Evolutionary conservation across 2,888 invertebrate genomes (phyloP).

Genomic region (Chrysolina americana): DNA sequence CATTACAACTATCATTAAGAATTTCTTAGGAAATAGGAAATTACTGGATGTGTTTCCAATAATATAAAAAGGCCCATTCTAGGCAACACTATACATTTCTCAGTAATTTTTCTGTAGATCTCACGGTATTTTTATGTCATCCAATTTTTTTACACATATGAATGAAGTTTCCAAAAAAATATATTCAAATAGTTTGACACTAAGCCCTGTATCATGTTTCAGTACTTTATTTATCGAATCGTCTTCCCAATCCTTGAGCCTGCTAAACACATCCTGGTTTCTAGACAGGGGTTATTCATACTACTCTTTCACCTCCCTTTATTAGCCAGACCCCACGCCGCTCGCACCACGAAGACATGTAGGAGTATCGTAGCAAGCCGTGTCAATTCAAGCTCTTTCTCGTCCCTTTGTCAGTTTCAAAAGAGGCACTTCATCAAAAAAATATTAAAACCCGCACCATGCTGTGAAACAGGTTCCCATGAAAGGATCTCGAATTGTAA

Average conservation of each 20-base stretch:
- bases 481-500: constrained; percentile 25
- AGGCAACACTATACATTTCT: too few relatives aligned
- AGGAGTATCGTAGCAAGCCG: constrained; percentile 39
- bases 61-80: too few relatives aligned
- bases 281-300: neutral
- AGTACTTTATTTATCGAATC: neutral
- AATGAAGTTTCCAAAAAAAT: too few relatives aligned
- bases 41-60: too few relatives aligned
- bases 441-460: constrained; percentile 48
- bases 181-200: too few relatives aligned
- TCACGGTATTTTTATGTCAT: too few relatives aligned
- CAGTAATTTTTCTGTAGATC: too few relatives aligned
- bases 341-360: neutral
- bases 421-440: constrained; percentile 53
- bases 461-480: constrained; percentile 43
- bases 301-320: neutral
- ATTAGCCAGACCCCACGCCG: constrained; percentile 6
- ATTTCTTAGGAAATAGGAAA: too few relatives aligned
- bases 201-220: neutral
- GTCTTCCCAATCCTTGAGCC: neutral
- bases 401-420: constrained; percentile 39
- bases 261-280: neutral
- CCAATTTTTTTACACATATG: too few relatives aligned
- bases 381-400: constrained; percentile 33
- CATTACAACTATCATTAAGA: too few relatives aligned